phyloP scores from a whole-genome alignment of 2,888 invertebrate species.

The Thymelicus sylvestris region DNA sequence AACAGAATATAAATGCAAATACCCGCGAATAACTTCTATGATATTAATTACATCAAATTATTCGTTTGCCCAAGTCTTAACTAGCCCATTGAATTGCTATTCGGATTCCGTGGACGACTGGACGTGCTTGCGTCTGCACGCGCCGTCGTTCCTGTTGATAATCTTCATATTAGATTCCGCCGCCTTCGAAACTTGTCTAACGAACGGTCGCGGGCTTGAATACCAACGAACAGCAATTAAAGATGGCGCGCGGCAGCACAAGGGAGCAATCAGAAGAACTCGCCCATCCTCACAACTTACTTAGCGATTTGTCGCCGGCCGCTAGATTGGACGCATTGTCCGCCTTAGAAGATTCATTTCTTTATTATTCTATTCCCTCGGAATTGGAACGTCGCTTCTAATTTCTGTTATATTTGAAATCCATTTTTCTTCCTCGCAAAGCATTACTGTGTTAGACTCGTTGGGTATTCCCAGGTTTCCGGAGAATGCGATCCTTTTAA shows the following conservation, averaged over 20 bases:
- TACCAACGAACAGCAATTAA: constrained; percentile 32
- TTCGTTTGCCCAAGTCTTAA: neutral
- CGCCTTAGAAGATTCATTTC: constrained; percentile 15
- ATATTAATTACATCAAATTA: too few relatives aligned
- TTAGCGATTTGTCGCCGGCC: constrained; percentile 19
- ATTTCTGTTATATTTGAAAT: neutral
- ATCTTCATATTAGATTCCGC: constrained; percentile 18
- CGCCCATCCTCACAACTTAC: constrained; percentile 11
- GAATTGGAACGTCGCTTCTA: neutral
- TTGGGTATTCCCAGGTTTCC: neutral
- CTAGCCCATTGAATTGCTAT: neutral
- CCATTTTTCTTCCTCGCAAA: neutral
- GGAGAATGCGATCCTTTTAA: neutral
- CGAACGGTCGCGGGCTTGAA: constrained; percentile 20
- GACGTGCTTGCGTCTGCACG: neutral
- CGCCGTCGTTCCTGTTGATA: constrained; percentile 9
- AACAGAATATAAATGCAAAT: neutral
- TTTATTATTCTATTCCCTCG: constrained; percentile 20
- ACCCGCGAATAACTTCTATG: too few relatives aligned
- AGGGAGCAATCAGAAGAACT: constrained; percentile 27
- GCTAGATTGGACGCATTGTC: constrained; percentile 34
- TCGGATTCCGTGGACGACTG: neutral
- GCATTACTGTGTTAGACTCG: neutral
- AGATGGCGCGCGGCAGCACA: constrained; percentile 19
- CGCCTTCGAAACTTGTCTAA: constrained; percentile 19